A percentile compares a stretch with the other conserved stretches of the same genome.
Conservation (phyloP, 2,888 invertebrate species). For the Hirtodrosophila alboralis region DNA sequence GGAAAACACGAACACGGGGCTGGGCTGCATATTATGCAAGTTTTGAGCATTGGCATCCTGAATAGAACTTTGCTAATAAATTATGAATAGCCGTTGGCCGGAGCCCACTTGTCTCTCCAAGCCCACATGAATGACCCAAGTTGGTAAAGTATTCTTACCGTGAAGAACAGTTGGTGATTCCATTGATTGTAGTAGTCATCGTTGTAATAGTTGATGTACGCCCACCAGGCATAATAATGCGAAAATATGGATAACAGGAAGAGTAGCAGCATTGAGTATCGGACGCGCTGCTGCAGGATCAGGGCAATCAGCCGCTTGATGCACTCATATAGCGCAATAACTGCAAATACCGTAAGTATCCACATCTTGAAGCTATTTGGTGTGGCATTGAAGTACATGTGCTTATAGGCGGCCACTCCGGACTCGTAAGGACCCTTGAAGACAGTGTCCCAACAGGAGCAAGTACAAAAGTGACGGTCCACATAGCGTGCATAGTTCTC, state of each 20-base stretch:
- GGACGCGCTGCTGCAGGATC: conserved; percentile 85
- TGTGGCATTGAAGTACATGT: conserved; percentile 89
- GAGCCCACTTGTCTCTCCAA: conserved; percentile 19
- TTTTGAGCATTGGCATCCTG: conserved; percentile 54
- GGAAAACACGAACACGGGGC: conserved; percentile 16
- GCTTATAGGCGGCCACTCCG: conserved; percentile 89
- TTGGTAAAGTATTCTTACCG: conserved; percentile 76
- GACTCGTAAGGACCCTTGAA: conserved; percentile 90
- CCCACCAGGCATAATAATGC: conserved; percentile 90
- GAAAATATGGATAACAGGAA: conserved; percentile 87
- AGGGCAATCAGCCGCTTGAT: conserved; percentile 86
- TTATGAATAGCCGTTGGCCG: conserved; percentile 48
- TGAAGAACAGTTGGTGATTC: conserved; percentile 88
- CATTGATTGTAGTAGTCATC: conserved; percentile 89
- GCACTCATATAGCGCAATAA: conserved; percentile 87
- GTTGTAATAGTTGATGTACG: conserved; percentile 89
- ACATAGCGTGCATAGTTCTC: conserved; percentile 88
- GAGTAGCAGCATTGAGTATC: conserved; percentile 87
- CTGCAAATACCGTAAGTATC: conserved; percentile 86
- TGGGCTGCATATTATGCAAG: conserved; percentile 62
- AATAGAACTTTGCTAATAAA: conserved; percentile 66
- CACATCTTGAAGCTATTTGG: conserved; percentile 88
- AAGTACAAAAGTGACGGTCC: conserved; percentile 87
- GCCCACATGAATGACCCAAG: conserved; percentile 26
- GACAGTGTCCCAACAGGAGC: conserved; percentile 91